These are phyloP conservation scores for Otocyon megalotis DNA, from an alignment of 2,113 vertebrate genomes.

Conservation along the genomic window DNA sequence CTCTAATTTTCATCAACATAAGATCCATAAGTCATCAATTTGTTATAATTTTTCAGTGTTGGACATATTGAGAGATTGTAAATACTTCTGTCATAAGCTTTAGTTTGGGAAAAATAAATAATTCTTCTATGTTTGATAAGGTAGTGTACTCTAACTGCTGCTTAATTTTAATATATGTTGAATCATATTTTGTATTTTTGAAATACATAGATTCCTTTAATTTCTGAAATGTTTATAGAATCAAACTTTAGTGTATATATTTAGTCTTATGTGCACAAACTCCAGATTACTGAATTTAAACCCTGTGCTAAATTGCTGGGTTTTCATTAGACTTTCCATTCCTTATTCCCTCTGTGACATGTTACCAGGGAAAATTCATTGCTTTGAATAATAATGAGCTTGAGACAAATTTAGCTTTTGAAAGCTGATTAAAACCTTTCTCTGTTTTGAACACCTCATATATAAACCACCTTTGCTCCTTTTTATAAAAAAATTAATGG, in stretches of 20 bases:
- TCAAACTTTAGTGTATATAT: slow-evolving; percentile 58
- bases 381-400: slow-evolving; percentile 78
- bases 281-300: slow-evolving; percentile 68
- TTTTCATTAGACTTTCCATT: slow-evolving; percentile 68
- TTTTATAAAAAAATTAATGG: slow-evolving; percentile 50
- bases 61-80: slow-evolving; percentile 33
- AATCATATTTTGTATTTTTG: slow-evolving; percentile 21
- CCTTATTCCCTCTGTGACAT: slow-evolving; percentile 73
- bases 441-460: slow-evolving; percentile 60
- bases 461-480: slow-evolving; percentile 56
- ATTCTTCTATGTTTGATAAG: slow-evolving; percentile 22
- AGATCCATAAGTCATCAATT: background rate
- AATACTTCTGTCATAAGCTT: slow-evolving; percentile 18
- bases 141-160: background rate
- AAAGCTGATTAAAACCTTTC: slow-evolving; percentile 73
- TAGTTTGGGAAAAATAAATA: slow-evolving; percentile 42
- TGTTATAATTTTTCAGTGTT: slow-evolving; percentile 16
- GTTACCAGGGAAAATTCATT: slow-evolving; percentile 75
- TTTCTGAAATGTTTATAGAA: slow-evolving; percentile 54
- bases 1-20: slow-evolving; percentile 3
- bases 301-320: slow-evolving; percentile 52
- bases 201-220: slow-evolving; percentile 52
- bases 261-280: slow-evolving; percentile 53
- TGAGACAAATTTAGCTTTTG: slow-evolving; percentile 77
- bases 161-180: slow-evolving; percentile 31